Conservation (phyloP, 2,113 vertebrate species). For the Proterorhinus semilunaris region DNA sequence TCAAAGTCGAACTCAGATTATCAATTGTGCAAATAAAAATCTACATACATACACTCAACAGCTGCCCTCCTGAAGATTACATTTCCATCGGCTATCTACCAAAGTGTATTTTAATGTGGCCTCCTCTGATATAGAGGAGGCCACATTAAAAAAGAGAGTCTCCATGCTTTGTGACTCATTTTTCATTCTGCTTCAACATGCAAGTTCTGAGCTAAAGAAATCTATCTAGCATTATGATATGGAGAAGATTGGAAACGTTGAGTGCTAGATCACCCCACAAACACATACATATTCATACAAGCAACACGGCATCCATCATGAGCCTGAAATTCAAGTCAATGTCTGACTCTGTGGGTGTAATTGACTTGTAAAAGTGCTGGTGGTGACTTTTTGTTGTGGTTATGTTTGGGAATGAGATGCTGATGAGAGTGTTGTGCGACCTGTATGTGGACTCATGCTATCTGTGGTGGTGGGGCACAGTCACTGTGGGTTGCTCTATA, state of each 20-base stretch:
- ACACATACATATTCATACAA: constrained; percentile 55
- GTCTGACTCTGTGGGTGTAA: not conserved
- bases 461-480: constrained; percentile 10
- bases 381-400: not conserved
- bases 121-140: constrained; percentile 30
- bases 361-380: not conserved
- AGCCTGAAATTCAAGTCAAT: constrained; percentile 27
- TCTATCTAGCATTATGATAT: constrained; percentile 37
- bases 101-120: constrained; percentile 47
- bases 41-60: constrained; percentile 22
- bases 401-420: constrained; percentile 14
- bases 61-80: constrained; percentile 40
- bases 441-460: constrained; percentile 9
- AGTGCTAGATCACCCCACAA: constrained; percentile 38
- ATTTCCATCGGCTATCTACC: constrained; percentile 47
- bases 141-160: too few relatives aligned
- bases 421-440: constrained; percentile 24
- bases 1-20: too few relatives aligned
- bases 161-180: constrained; percentile 38
- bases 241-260: constrained; percentile 53
- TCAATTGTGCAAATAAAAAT: too few relatives aligned
- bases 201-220: constrained; percentile 57
- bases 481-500: constrained; percentile 47
- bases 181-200: constrained; percentile 53
- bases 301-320: constrained; percentile 37